Conservation (phyloP, 1,140 invertebrate genomes). For the Caenorhabditis brenneri region DNA sequence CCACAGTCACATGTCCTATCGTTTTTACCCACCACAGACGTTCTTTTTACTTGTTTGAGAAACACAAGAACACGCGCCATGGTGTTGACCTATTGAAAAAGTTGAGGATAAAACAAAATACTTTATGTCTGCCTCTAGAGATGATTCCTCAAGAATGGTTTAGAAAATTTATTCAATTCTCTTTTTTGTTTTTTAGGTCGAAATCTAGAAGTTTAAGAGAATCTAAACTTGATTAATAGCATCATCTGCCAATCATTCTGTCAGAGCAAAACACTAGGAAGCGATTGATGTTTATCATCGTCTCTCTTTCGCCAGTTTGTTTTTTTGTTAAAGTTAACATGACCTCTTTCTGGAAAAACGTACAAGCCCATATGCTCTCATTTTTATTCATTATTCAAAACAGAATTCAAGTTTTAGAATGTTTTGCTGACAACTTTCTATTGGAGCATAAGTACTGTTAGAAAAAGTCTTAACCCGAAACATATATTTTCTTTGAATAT, state of each 20-base stretch:
- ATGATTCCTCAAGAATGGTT: not conserved
- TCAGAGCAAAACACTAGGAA: not conserved
- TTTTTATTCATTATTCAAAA: too few relatives aligned
- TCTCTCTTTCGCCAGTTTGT: not conserved
- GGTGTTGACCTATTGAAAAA: slow-evolving; percentile 1
- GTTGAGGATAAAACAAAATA: not conserved
- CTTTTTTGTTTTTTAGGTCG: not conserved
- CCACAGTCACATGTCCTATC: slow-evolving; percentile 26
- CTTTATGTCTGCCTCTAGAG: not conserved
- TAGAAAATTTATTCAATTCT: too few relatives aligned
- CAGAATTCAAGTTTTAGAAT: too few relatives aligned
- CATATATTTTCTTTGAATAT: too few relatives aligned
- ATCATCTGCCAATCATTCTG: not conserved
- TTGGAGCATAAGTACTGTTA: too few relatives aligned
- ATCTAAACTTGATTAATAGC: not conserved
- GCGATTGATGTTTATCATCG: not conserved
- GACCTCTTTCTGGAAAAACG: not conserved
- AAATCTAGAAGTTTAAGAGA: not conserved
- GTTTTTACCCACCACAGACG: slow-evolving; percentile 22
- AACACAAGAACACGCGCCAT: slow-evolving; percentile 9
- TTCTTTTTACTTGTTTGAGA: slow-evolving; percentile 26
- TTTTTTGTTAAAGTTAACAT: not conserved
- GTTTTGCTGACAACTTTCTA: too few relatives aligned
- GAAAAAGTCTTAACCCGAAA: too few relatives aligned
- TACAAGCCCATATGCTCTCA: too few relatives aligned